Base-by-base conservation (phyloP, 2,888 invertebrate species). In the Drosophila incognita region DNA sequence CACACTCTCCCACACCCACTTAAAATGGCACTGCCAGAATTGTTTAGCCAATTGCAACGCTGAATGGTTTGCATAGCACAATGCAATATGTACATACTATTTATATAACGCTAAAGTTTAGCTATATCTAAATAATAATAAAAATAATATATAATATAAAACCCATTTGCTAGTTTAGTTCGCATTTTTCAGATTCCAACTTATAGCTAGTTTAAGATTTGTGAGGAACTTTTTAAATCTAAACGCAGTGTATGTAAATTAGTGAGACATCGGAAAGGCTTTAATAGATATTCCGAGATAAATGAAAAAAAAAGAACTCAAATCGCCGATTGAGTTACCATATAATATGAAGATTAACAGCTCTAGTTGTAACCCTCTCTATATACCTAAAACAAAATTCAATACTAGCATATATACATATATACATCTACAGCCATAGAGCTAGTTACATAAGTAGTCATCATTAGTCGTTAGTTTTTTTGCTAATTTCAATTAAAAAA, bases 11-110 rank as follows among this genome's bases (percentile, higher is more conserved):
- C 10, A 48, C 46, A 67, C 40, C 56, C 62, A 83, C 71, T 71
- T 40, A 68, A 52, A 74, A 78, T 81, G 84, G 84, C 89, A 84
- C 89, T 84, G 84, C 84, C 84, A 83, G 52, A 72, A 74, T 63
- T 80, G 58, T 84, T 69, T 61, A 69, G 42, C 56, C 61, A 62
- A 60, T 29, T 62, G 60, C 62, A 69, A 42, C 58, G 57, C 54
- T 31, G 31, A 69, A 58, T 51, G 64, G 53, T 63, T 62, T 64
- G 70, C 78, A 77, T 67, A 60, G 56, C 52, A 64, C 73, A 64
- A 68, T 68, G 74, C 71, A 78, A 76, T 80, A 60, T 79, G 68
- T 84, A 85, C 49, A 76, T 75, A 69, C 18, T 38, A 15, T 29
- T 58, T 42, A 61, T 27, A 46, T 24, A 62, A 56, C 40, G 51